Evolutionary conservation across 2,888 invertebrate genomes (phyloP).

Genomic region (Dicyrtomina minuta): DNA sequence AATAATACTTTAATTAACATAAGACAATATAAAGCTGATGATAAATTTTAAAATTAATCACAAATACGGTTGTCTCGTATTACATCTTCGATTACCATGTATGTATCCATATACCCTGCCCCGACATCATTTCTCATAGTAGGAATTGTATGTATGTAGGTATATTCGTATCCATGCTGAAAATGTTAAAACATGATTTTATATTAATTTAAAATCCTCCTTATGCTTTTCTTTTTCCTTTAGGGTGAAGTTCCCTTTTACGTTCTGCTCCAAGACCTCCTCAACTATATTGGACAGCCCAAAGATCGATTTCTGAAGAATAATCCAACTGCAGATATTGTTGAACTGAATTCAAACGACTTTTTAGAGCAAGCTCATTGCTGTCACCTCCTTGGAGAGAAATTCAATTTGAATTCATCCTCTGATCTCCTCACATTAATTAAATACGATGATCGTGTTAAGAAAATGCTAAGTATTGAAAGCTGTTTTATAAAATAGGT

Average conservation of each 20-base stretch:
- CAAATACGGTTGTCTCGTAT: too few species aligned
- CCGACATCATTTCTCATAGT: too few species aligned
- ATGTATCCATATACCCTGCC: too few species aligned
- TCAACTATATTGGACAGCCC: constrained; percentile 66
- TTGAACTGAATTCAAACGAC: constrained; percentile 52
- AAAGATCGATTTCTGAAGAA: constrained; percentile 48
- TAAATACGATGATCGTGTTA: constrained; percentile 79
- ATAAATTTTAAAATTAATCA: too few species aligned
- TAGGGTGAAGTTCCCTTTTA: constrained; percentile 67
- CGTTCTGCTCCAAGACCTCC: constrained; percentile 78
- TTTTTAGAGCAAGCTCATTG: constrained; percentile 53
- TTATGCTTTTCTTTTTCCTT: too few species aligned
- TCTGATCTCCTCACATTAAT: constrained; percentile 61
- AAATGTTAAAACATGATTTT: too few species aligned
- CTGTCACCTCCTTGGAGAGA: constrained; percentile 51
- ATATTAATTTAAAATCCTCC: too few species aligned
- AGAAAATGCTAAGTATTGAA: constrained; percentile 78
- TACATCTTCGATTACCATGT: too few species aligned
- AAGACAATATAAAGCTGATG: too few species aligned
- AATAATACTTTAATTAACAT: too few species aligned
- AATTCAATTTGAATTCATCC: constrained; percentile 52
- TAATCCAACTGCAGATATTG: constrained; percentile 52
- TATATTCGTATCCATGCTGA: too few species aligned
- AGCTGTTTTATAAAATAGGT: constrained; percentile 56
- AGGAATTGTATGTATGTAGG: too few species aligned